A percentile compares a stretch with the other conserved stretches of the same genome.
phyloP scores from a whole-genome alignment of 2,888 invertebrate genomes.

The Phortica magna region DNA sequence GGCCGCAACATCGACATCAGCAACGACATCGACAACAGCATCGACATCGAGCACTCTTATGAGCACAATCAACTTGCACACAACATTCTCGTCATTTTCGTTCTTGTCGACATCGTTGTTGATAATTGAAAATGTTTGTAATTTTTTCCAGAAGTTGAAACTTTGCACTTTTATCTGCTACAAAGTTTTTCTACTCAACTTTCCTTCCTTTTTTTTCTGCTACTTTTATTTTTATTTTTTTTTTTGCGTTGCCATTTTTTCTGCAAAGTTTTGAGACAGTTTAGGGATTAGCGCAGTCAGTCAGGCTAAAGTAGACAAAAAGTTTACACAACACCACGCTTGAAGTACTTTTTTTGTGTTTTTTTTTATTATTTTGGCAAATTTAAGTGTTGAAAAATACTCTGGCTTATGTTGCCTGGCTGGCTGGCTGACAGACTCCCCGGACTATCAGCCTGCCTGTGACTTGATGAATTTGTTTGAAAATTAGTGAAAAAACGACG shows the following conservation, averaged over 20 bases:
- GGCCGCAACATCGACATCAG: not conserved
- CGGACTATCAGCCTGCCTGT: not conserved
- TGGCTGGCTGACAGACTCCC: not conserved
- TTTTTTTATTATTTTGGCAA: slow-evolving; percentile 56
- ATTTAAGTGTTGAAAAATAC: slow-evolving; percentile 69
- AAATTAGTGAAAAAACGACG: slow-evolving; percentile 24
- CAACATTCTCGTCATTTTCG: slow-evolving; percentile 5
- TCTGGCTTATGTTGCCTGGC: slow-evolving; percentile 59
- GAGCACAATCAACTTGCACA: slow-evolving; percentile 35
- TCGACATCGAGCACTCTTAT: slow-evolving; percentile 20
- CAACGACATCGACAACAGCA: not conserved
- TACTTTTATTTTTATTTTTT: not conserved
- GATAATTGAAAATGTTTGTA: slow-evolving; percentile 70
- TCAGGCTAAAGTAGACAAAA: slow-evolving; percentile 57
- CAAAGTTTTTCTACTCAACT: slow-evolving; percentile 53
- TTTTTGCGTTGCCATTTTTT: slow-evolving; percentile 10
- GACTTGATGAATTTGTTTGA: slow-evolving; percentile 28
- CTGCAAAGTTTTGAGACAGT: slow-evolving; percentile 66
- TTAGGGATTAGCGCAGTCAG: slow-evolving; percentile 60
- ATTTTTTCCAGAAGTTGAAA: slow-evolving; percentile 55
- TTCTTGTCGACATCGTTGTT: slow-evolving; percentile 33
- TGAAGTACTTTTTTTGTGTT: not conserved
- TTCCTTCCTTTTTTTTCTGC: slow-evolving; percentile 55
- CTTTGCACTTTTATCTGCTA: slow-evolving; percentile 69
- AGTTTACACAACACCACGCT: slow-evolving; percentile 40